Evolutionary conservation across 1,140 invertebrate genomes (phyloP).

Genomic region (Bilobella aurantiaca): DNA sequence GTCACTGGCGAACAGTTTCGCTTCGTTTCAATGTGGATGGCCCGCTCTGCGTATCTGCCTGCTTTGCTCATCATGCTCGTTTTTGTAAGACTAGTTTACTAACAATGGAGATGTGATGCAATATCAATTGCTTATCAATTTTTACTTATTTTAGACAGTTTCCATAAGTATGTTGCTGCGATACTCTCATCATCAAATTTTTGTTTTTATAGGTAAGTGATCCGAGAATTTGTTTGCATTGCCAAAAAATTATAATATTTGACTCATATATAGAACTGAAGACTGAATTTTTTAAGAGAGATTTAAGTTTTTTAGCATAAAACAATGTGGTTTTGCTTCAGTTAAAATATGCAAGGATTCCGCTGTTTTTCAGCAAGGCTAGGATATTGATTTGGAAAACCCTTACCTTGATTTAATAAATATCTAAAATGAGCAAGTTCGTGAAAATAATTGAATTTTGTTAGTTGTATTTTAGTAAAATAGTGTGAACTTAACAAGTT

Average conservation of each 20-base stretch:
- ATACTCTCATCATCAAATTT: conserved; percentile 98
- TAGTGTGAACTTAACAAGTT: no score
- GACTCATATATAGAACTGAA: no score
- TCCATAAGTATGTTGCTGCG: conserved; percentile 94
- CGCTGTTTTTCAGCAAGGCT: no score
- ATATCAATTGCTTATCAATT: background rate
- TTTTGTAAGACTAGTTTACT: conserved; percentile 74
- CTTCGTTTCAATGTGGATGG: conserved; percentile 95
- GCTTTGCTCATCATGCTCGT: conserved; percentile 95
- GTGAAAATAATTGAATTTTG: no score
- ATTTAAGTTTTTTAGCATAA: no score
- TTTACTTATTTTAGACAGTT: conserved; percentile 75
- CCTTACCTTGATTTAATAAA: no score
- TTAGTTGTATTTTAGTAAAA: no score
- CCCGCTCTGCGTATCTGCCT: conserved; percentile 79
- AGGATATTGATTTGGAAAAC: no score
- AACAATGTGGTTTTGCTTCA: no score
- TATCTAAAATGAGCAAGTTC: no score
- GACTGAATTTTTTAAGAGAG: no score
- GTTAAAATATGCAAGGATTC: no score
- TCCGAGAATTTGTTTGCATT: background rate
- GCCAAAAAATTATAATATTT: background rate
- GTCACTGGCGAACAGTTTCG: conserved; percentile 97
- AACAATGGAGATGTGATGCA: background rate
- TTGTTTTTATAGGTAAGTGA: conserved; percentile 87